Evolutionary conservation across 2,797 vertebrate genomes (phyloP), one percentile per base, ranked within the genome.

Genomic region (Hapalemur alaotrensis): DNA sequence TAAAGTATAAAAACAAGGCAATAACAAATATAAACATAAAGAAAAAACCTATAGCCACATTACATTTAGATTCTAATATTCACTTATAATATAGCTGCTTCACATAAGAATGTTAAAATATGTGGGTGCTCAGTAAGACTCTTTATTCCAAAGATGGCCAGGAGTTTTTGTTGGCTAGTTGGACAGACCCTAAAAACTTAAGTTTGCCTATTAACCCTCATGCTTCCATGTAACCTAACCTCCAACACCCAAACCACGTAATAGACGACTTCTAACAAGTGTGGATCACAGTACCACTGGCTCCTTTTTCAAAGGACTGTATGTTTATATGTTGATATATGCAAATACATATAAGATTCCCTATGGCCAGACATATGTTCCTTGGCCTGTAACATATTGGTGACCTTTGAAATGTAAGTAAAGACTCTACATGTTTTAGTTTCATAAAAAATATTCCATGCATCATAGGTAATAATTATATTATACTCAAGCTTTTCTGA

Each of bases 11-110:
- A 52, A 94, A 46, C 4, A 82, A 78, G 15, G 15, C 4, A 82
- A 65, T 30, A 87, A 69, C 28, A 70, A n/a, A 96, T 79, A 79
- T 25, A 70, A n/a, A 96, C 70, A 79, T 25, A 85, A 89, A 83
- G n/a, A 22, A 65, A 91, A 97, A 93, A 28, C 5, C 9, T 50
- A 79, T 0, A 75, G 38, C 28, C 32, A 43, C 11, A 75, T 54
- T 82, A 73, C 7, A 92, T 50, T 73, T 65, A 59, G 12, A 80
- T 83, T 83, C 41, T 35, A 78, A 11, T 46, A 59, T 89, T 57
- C 78, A 70, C 15, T 75, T 61, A 28, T 22, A 38, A 43, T 43
- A 12, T 38, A 54, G 80, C 52, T 95, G 15, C 1, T 76, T 52
- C 38, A 59, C 4, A 20, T 59, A 38, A 78, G 30, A 92, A 81